phyloP scores from a whole-genome alignment of 2,888 invertebrate genomes.

The Rapana venosa region DNA sequence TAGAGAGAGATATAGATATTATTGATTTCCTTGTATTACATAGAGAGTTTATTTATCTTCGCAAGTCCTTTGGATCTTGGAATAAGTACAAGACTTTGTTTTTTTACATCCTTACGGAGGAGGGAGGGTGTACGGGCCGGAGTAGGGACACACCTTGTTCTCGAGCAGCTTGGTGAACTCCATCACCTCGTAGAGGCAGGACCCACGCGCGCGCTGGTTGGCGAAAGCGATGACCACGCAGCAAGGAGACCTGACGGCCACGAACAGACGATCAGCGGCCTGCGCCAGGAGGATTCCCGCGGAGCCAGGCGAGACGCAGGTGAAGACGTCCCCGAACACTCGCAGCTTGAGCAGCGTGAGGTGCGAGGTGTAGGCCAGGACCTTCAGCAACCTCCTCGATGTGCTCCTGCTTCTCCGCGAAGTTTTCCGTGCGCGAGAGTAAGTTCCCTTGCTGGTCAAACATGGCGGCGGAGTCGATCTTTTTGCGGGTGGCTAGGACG shows the following conservation, averaged over 20 bases:
- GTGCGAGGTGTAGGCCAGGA: neutral
- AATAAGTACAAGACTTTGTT: too few relatives aligned
- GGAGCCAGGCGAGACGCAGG: conserved; percentile 32
- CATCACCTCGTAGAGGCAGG: conserved; percentile 38
- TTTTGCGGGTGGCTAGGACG: conserved; percentile 30
- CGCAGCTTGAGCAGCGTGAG: conserved; percentile 31
- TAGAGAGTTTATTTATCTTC: too few relatives aligned
- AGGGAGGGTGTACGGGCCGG: neutral
- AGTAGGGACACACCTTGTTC: neutral
- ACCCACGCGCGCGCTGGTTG: conserved; percentile 17
- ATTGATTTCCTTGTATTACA: too few relatives aligned
- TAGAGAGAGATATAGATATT: too few relatives aligned
- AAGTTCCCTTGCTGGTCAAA: conserved; percentile 35
- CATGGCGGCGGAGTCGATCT: conserved; percentile 44
- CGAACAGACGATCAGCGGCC: conserved; percentile 13
- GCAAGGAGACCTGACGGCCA: neutral
- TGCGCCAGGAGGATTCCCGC: conserved; percentile 24
- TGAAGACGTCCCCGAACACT: conserved; percentile 41
- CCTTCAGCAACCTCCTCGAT: conserved; percentile 18
- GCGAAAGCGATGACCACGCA: conserved; percentile 37
- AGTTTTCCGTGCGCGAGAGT: conserved; percentile 40
- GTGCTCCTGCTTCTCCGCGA: conserved; percentile 39
- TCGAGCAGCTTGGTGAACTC: conserved; percentile 38
- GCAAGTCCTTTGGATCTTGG: too few relatives aligned
- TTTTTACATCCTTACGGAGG: too few relatives aligned